phyloP scores from a whole-genome alignment of 2,797 vertebrate species.

The Eremophila alpestris region DNA sequence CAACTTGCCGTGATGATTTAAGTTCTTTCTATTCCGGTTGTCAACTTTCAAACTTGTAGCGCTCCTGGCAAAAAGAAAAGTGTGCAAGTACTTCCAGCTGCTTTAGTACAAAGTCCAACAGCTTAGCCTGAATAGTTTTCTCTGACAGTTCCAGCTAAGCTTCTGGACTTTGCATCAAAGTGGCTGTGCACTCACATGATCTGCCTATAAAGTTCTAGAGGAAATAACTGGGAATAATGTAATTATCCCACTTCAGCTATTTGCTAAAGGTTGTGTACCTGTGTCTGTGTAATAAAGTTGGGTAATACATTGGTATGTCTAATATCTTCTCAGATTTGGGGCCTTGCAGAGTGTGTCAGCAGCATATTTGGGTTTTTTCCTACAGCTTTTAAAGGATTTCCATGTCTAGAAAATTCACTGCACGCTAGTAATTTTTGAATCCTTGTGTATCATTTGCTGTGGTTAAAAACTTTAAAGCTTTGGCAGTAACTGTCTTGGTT shows the following conservation, averaged over 20 bases:
- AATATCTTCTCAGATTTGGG: background rate
- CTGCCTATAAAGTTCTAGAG: background rate
- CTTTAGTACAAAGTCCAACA: constrained; percentile 37
- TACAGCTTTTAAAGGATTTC: background rate
- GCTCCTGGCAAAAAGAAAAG: background rate
- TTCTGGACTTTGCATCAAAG: constrained; percentile 37
- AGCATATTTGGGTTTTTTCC: background rate
- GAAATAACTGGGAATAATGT: background rate
- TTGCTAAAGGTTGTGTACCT: background rate
- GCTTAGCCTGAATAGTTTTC: constrained; percentile 13
- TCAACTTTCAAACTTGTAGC: background rate
- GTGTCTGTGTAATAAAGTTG: background rate
- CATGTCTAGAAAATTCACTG: background rate
- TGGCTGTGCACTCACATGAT: background rate
- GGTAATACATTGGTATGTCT: background rate
- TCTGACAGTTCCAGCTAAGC: constrained; percentile 20
- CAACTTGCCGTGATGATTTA: background rate
- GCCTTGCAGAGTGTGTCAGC: background rate
- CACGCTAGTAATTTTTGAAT: background rate
- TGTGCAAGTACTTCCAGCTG: background rate
- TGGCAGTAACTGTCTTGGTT: background rate
- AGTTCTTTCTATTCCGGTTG: background rate
- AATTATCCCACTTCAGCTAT: background rate
- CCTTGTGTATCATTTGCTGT: background rate
- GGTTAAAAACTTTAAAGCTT: background rate